Base-by-base conservation (phyloP, 1,140 invertebrate species). In the Gryon sp. region DNA sequence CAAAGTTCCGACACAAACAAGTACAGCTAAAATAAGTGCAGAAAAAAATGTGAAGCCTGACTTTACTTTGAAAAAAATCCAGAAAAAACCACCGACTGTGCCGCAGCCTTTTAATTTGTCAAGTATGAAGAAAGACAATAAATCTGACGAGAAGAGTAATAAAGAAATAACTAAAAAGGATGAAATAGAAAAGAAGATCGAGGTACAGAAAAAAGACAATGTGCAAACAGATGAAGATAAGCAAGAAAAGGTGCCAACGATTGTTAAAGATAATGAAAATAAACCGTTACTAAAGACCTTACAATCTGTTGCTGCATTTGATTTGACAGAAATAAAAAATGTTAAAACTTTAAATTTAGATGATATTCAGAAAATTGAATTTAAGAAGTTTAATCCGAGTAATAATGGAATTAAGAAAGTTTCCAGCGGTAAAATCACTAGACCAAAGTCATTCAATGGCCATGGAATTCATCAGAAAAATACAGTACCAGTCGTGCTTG, bases 1-100 rank as follows among this genome's bases (percentile, higher is more conserved):
- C 89, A 20, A 82, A 88, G 57, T 75, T 83, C 16, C 82, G 82
- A n/a, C n/a, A n/a, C n/a, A n/a, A 40, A 83, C 86, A 14, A 70
- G 82, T 75, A 74, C 78, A 7, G 80, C 86, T 4, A 86, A 86
- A 52, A 83, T 83, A 0, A 84, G 85, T 50, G 83, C 87, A 3
- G 53, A 85, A n/a, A 79, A 59, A 14, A 78, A 69, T 12, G 18
- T 83, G 14, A 79, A 70, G 26, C 79, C 76, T 0, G 14, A 50
- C 0, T n/a, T n/a, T n/a, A 11, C 60, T 4, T 12, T 83, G 1
- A 82, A 82, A n/a, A 81, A 82, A 8, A 65, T 84, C 5, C 53
- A 74, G 5, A 86, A 83, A 7, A 86, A 85, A 19, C 76, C 81
- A 1, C 0, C 72, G 0, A 88, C 86, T 4, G 19, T 78, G 4